Conservation (phyloP, 2,888 invertebrate genomes). For the Lasioglossum malachurum region DNA sequence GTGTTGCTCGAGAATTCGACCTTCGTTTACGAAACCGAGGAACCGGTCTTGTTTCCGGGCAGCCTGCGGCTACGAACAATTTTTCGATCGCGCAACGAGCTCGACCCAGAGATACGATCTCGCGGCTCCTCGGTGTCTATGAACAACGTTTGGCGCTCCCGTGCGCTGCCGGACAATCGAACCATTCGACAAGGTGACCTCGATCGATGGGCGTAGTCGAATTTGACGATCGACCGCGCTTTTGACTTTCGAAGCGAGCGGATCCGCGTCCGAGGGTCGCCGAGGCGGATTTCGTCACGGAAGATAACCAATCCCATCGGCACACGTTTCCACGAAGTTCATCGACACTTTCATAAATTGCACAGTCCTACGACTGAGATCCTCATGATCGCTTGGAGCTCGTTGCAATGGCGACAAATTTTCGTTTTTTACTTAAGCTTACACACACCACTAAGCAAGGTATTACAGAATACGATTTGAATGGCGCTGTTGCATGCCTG, state of each 20-base stretch:
- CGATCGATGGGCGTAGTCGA: background rate
- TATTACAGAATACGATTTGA: no score
- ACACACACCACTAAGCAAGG: no score
- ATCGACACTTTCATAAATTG: background rate
- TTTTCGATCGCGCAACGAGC: conserved; percentile 42
- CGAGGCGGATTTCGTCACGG: background rate
- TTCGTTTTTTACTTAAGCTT: no score
- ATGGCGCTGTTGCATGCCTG: no score
- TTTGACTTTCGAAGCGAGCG: background rate
- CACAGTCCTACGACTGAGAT: no score
- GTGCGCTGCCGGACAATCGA: background rate
- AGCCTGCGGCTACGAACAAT: conserved; percentile 38
- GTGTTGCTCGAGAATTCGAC: conserved; percentile 48
- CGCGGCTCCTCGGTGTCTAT: background rate
- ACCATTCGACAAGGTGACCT: background rate
- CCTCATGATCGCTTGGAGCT: no score
- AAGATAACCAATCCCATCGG: background rate
- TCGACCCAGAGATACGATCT: background rate
- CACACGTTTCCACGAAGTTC: background rate
- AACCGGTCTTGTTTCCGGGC: conserved; percentile 49
- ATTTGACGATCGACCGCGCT: background rate
- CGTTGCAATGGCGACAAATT: no score
- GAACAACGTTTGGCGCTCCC: background rate
- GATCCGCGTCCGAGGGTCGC: conserved; percentile 22
- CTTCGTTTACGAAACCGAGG: conserved; percentile 53